Percentiles rank a stretch among this genome's conserved stretches.
Evolutionary conservation across 2,888 invertebrate genomes (phyloP).

Genomic region (Eretmocerus hayati): DNA sequence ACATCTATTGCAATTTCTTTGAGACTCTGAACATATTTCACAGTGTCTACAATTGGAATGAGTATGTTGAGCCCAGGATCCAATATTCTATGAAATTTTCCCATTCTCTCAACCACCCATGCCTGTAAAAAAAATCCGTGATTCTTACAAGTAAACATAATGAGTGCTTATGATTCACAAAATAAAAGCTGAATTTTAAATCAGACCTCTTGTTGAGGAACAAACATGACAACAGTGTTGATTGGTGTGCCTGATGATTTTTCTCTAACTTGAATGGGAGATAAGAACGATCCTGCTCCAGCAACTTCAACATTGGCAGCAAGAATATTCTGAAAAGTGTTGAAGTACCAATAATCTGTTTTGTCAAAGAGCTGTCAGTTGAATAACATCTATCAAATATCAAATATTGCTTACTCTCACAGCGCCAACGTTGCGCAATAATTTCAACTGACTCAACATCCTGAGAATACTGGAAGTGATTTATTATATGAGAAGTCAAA

Average conservation of each 20-base stretch:
- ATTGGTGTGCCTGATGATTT: conserved; percentile 63
- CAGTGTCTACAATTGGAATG: conserved; percentile 83
- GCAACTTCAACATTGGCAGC: conserved; percentile 17
- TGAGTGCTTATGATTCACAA: conserved; percentile 3
- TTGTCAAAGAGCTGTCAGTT: conserved; percentile 1
- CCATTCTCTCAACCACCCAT: conserved; percentile 98
- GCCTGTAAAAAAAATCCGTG: conserved; percentile 55
- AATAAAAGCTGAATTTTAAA: conserved; percentile 20
- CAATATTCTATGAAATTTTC: conserved; percentile 86
- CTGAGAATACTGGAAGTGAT: too few species aligned
- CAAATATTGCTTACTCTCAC: conserved; percentile 15
- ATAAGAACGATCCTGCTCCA: conserved; percentile 16
- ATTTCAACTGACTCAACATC: conserved; percentile 21
- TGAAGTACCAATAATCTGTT: not conserved
- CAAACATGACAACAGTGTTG: conserved; percentile 93
- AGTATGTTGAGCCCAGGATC: conserved; percentile 92
- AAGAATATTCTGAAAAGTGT: conserved; percentile 12
- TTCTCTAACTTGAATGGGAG: conserved; percentile 33
- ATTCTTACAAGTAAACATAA: not conserved
- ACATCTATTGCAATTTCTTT: conserved; percentile 99
- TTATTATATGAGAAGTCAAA: too few species aligned
- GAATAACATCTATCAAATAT: not conserved
- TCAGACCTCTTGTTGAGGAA: conserved; percentile 99
- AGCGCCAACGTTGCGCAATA: conserved; percentile 20
- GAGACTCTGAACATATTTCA: conserved; percentile 95